A percentile compares a stretch with the other conserved stretches of the same genome.
phyloP scores from a whole-genome alignment of 2,113 vertebrate genomes.

The Conger conger region DNA sequence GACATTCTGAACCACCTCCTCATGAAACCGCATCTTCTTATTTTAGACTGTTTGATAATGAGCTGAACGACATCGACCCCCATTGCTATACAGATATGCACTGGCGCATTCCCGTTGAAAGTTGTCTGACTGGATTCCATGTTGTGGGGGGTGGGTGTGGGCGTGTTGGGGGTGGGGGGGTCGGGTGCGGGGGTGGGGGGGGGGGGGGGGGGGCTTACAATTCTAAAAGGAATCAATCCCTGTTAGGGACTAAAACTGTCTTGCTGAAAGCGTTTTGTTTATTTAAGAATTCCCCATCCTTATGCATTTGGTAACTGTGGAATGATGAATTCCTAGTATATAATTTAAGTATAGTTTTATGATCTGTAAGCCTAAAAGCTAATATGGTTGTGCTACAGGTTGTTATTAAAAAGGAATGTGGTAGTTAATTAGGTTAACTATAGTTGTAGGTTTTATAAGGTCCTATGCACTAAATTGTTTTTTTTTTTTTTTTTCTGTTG shows the following conservation, averaged over 20 bases:
- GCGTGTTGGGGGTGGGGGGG: constrained; percentile 67
- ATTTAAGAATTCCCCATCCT: constrained; percentile 71
- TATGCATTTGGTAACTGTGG: constrained; percentile 84
- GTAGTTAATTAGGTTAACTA: constrained; percentile 78
- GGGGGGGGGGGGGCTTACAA: constrained; percentile 69
- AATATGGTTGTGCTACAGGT: constrained; percentile 67
- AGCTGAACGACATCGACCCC: constrained; percentile 80
- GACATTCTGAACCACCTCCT: constrained; percentile 65
- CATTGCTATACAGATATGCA: constrained; percentile 74
- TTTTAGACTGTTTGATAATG: constrained; percentile 77
- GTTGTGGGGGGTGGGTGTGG: constrained; percentile 68
- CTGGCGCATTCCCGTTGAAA: constrained; percentile 79
- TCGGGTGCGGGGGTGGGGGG: constrained; percentile 51
- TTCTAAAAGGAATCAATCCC: constrained; percentile 62
- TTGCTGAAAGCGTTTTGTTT: constrained; percentile 85
- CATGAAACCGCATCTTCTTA: constrained; percentile 80
- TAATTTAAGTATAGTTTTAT: constrained; percentile 90
- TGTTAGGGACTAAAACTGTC: constrained; percentile 75
- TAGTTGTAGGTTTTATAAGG: constrained; percentile 77
- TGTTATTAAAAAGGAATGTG: constrained; percentile 72
- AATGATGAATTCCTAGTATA: constrained; percentile 81
- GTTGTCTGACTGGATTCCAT: constrained; percentile 77
- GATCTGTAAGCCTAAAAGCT: constrained; percentile 78
- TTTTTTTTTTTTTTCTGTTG: constrained; percentile 70
- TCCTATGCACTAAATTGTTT: constrained; percentile 82